Percentiles rank a stretch among this genome's conserved stretches.
Conservation (phyloP, 1,140 invertebrate species). For the Hestina assimilis region DNA sequence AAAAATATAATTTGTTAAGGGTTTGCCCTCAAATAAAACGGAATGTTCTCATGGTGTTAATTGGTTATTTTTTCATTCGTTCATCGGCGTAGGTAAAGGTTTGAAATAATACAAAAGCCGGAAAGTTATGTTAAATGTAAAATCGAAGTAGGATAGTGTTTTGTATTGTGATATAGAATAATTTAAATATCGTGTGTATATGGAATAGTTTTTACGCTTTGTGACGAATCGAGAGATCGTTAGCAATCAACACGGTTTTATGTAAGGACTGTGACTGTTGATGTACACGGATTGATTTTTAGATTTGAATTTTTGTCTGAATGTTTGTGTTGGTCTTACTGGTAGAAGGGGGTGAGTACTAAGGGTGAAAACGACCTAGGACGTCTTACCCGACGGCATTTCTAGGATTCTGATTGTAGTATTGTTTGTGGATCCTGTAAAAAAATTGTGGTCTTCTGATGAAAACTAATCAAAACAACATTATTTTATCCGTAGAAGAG, state of each 20-base stretch:
- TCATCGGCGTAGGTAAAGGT: conserved; percentile 17
- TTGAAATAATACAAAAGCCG: conserved; percentile 16
- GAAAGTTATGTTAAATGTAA: conserved; percentile 31
- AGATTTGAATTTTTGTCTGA: background rate
- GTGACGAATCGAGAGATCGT: conserved; percentile 60
- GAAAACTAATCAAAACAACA: no score
- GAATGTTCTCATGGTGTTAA: conserved; percentile 17
- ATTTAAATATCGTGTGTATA: conserved; percentile 42
- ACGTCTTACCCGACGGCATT: no score
- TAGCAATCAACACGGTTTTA: conserved; percentile 63
- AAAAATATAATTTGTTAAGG: conserved; percentile 9
- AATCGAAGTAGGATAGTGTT: conserved; percentile 11
- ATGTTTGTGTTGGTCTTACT: no score
- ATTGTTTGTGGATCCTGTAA: no score
- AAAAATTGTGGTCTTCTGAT: no score
- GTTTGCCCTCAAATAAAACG: conserved; percentile 13
- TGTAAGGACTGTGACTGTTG: conserved; percentile 48
- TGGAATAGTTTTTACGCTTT: conserved; percentile 64
- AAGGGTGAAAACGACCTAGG: no score
- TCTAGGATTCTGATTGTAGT: no score
- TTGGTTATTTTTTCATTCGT: conserved; percentile 17
- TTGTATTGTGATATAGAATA: conserved; percentile 11
- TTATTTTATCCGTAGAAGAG: no score
- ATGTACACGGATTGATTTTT: conserved; percentile 35
- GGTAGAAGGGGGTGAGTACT: no score